Conservation (phyloP, 1,140 invertebrate genomes). For the Drosophila nebulosa region DNA sequence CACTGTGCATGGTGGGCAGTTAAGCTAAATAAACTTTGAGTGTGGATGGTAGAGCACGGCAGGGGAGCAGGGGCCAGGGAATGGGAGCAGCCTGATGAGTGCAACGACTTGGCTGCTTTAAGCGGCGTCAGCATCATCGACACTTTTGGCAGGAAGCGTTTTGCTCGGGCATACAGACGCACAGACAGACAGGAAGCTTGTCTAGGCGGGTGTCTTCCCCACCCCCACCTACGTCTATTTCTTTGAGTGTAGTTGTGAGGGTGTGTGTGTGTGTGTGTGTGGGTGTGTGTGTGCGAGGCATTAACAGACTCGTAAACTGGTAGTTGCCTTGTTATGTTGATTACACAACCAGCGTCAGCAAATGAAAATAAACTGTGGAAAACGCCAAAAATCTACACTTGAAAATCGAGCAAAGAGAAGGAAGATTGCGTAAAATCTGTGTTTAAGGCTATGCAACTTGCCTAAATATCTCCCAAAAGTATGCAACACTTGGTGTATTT, state of each 20-base stretch:
- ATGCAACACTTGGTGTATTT: conserved; percentile 50
- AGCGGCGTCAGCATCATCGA: conserved; percentile 56
- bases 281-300: conserved; percentile 37
- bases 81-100: conserved; percentile 55
- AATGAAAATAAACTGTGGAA: conserved; percentile 49
- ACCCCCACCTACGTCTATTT: not conserved
- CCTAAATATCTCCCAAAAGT: conserved; percentile 15
- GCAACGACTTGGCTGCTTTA: conserved; percentile 67
- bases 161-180: conserved; percentile 50
- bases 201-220: conserved; percentile 53
- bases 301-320: conserved; percentile 76
- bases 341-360: conserved; percentile 49
- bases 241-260: not conserved
- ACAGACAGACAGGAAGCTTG: conserved; percentile 65
- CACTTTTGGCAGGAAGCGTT: conserved; percentile 70
- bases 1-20: conserved; percentile 20
- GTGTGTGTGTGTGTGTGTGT: conserved; percentile 6
- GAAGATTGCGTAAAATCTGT: not conserved
- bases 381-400: conserved; percentile 34
- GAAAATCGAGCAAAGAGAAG: conserved; percentile 15
- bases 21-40: conserved; percentile 67
- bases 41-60: not conserved
- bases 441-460: conserved; percentile 13
- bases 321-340: conserved; percentile 77
- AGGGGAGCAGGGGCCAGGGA: not conserved